phyloP scores from a whole-genome alignment of 2,113 vertebrate genomes.

The Pampusana beccarii region DNA sequence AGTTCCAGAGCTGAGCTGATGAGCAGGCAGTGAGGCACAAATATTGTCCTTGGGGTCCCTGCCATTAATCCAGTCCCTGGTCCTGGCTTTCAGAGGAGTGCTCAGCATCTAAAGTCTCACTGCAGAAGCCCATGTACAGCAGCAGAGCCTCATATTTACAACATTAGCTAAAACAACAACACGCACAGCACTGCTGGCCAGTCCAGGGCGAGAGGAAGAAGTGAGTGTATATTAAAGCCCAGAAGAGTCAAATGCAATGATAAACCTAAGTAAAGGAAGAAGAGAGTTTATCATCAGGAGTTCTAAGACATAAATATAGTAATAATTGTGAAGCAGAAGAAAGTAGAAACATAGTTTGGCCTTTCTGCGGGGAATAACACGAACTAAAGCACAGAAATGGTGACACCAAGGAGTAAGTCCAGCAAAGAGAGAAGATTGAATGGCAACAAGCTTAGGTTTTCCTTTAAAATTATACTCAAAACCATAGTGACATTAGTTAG shows the following conservation, averaged over 20 bases:
- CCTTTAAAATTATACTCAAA: not conserved
- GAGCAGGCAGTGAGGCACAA: not conserved
- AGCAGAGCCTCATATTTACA: not conserved
- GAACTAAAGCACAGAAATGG: not conserved
- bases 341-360: not conserved
- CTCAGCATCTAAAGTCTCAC: not conserved
- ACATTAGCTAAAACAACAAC: not conserved
- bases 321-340: not conserved
- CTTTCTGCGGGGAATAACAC: not conserved
- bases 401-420: not conserved
- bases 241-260: not conserved
- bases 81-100: not conserved
- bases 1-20: not conserved
- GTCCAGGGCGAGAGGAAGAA: not conserved
- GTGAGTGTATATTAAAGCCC: not conserved
- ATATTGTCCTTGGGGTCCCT: not conserved
- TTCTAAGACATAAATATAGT: not conserved
- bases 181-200: not conserved
- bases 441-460: not conserved
- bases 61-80: fast-evolving
- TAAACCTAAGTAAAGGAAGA: not conserved
- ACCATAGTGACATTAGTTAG: not conserved
- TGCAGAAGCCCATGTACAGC: too few species aligned
- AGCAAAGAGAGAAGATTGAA: not conserved
- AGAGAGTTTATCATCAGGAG: not conserved